Percentiles rank a stretch among this genome's conserved stretches.
phyloP scores from a whole-genome alignment of 2,888 invertebrate genomes.

The Sarcophaga subvicina region DNA sequence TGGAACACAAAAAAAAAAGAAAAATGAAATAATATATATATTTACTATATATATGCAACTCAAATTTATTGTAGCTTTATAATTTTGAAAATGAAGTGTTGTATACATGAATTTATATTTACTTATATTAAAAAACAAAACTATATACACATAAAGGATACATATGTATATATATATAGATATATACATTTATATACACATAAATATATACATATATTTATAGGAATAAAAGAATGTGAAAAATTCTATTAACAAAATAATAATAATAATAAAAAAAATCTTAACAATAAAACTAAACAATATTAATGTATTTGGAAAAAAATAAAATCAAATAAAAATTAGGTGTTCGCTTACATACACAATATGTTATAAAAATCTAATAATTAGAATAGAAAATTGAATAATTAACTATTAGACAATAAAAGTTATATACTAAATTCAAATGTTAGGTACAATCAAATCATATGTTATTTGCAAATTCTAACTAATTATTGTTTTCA shows the following conservation, averaged over 20 bases:
- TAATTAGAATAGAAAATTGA: slow-evolving; percentile 16
- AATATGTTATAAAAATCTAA: slow-evolving; percentile 33
- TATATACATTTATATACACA: slow-evolving; percentile 50
- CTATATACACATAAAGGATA: slow-evolving; percentile 67
- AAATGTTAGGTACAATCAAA: slow-evolving; percentile 72
- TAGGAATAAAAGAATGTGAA: slow-evolving; percentile 48
- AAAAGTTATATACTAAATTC: slow-evolving; percentile 3
- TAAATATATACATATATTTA: slow-evolving; percentile 57
- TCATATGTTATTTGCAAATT: slow-evolving; percentile 37
- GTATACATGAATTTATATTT: slow-evolving; percentile 73
- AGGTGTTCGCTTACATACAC: slow-evolving; percentile 66
- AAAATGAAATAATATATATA: slow-evolving; percentile 34
- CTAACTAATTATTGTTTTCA: not conserved
- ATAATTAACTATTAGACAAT: not conserved
- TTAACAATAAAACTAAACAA: slow-evolving; percentile 34
- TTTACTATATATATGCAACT: slow-evolving; percentile 63
- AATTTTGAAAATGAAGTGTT: slow-evolving; percentile 72
- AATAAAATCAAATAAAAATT: slow-evolving; percentile 25
- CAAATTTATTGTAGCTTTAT: slow-evolving; percentile 70
- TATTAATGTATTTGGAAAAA: slow-evolving; percentile 12
- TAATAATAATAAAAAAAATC: slow-evolving; percentile 27
- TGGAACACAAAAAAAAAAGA: not conserved
- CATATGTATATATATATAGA: slow-evolving; percentile 63
- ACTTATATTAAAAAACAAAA: slow-evolving; percentile 62
- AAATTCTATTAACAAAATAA: slow-evolving; percentile 35